Percentiles rank a stretch among this genome's conserved stretches.
These are phyloP conservation scores for Tryphoninae sp. DNA, from an alignment of 2,888 invertebrate genomes.

Conservation along the genomic window DNA sequence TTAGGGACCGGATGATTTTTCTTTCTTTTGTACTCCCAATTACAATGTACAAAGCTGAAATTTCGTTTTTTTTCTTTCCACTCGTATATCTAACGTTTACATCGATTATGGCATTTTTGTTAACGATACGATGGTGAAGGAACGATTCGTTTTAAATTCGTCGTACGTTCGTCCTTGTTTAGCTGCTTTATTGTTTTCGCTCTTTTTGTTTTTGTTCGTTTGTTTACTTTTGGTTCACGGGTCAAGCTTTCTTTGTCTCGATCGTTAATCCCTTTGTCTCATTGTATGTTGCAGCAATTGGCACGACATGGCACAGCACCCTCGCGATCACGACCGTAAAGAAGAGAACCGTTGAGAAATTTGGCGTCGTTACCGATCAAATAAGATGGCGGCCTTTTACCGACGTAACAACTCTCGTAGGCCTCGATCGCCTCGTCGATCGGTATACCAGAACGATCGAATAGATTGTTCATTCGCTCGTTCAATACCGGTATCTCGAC, in stretches of 20 bases:
- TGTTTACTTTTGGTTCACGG: slow-evolving; percentile 43
- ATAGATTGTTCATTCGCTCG: slow-evolving; percentile 57
- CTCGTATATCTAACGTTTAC: slow-evolving; percentile 8
- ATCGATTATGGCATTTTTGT: slow-evolving; percentile 28
- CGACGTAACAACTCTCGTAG: slow-evolving; percentile 77
- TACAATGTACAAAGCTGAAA: neutral
- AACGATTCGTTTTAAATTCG: slow-evolving; percentile 18
- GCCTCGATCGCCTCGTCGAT: slow-evolving; percentile 79
- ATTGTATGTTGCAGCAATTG: slow-evolving; percentile 79
- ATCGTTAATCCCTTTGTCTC: slow-evolving; percentile 61
- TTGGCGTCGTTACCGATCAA: slow-evolving; percentile 62
- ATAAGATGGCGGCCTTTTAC: slow-evolving; percentile 63
- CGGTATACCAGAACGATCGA: slow-evolving; percentile 62
- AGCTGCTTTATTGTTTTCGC: slow-evolving; percentile 38
- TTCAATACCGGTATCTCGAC: slow-evolving; percentile 71
- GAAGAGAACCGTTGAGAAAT: slow-evolving; percentile 61
- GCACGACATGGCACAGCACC: slow-evolving; percentile 75
- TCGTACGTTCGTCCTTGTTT: slow-evolving; percentile 28
- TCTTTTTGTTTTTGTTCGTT: slow-evolving; percentile 2
- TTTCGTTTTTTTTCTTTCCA: neutral
- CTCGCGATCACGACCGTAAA: slow-evolving; percentile 67
- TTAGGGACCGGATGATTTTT: neutral
- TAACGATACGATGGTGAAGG: slow-evolving; percentile 37
- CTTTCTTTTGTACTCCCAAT: slow-evolving; percentile 7
- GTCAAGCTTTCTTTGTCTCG: slow-evolving; percentile 56